These are phyloP conservation scores for Campylorhamphus procurvoides DNA, from an alignment of 2,113 vertebrate genomes.

Conservation along the genomic window DNA sequence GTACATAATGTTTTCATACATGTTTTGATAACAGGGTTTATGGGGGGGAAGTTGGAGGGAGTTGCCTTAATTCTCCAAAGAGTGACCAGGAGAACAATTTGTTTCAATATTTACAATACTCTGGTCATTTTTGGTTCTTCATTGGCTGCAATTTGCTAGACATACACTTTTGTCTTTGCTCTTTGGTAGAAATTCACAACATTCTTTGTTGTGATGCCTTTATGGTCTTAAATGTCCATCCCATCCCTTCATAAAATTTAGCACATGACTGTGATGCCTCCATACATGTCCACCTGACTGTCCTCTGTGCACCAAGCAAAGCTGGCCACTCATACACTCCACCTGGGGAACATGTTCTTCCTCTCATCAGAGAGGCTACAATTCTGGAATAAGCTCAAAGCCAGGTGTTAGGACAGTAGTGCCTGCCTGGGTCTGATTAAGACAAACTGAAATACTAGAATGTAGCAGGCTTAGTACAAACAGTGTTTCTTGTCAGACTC, in stretches of 20 bases:
- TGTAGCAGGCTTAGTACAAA: not conserved
- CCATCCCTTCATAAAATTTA: not conserved
- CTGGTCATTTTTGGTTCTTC: not conserved
- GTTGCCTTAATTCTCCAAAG: too few species aligned
- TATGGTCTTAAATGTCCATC: not conserved
- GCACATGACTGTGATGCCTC: accelerated
- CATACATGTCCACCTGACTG: not conserved
- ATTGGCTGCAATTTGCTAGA: not conserved
- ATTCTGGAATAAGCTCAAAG: not conserved
- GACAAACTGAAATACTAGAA: not conserved
- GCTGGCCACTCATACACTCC: not conserved
- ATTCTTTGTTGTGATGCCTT: not conserved
- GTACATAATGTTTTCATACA: not conserved
- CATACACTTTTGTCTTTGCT: not conserved
- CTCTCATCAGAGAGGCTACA: not conserved
- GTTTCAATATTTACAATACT: not conserved
- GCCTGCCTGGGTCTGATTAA: not conserved
- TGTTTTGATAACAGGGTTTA: not conserved
- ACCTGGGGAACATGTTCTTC: not conserved
- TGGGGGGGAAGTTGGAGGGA: too few species aligned
- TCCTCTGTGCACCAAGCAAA: not conserved
- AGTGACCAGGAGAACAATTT: too few species aligned
- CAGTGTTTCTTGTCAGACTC: not conserved
- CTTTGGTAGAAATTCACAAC: not conserved
- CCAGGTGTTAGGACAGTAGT: not conserved